These are phyloP conservation scores for Avahi laniger DNA, from an alignment of 2,797 vertebrate species.

Conservation along the genomic window DNA sequence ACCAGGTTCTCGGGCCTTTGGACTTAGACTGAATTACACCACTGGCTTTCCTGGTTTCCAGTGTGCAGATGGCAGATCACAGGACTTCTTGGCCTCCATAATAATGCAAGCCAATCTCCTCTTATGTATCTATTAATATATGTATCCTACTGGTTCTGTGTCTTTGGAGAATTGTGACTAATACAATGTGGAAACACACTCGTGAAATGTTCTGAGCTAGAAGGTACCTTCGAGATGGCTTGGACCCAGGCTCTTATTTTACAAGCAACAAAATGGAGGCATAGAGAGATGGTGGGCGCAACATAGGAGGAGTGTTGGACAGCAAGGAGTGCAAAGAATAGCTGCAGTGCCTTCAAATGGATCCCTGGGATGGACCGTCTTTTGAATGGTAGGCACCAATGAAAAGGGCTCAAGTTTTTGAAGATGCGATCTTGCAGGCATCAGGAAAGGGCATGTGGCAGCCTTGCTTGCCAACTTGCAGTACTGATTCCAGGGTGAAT, in stretches of 20 bases:
- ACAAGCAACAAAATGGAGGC: neutral
- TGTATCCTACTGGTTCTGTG: neutral
- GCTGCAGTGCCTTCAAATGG: neutral
- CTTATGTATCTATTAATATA: neutral
- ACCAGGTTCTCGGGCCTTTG: neutral
- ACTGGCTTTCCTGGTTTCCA: neutral
- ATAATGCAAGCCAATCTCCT: neutral
- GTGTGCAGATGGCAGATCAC: neutral
- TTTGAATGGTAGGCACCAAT: neutral
- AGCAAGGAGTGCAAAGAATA: neutral
- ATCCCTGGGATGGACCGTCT: accelerated
- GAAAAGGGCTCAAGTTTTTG: neutral
- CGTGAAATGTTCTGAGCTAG: neutral
- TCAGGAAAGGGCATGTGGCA: neutral
- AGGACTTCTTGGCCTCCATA: neutral
- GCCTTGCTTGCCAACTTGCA: neutral
- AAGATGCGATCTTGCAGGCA: neutral
- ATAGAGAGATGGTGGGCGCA: neutral
- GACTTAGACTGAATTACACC: neutral
- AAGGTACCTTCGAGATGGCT: no score
- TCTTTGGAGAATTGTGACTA: neutral
- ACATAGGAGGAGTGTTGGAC: accelerated
- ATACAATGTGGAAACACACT: neutral
- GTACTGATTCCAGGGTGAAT: neutral
- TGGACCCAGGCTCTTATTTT: neutral